Percentiles rank a stretch among this genome's conserved stretches.
Evolutionary conservation across 2,113 vertebrate genomes (phyloP).

Genomic region (Morone saxatilis): DNA sequence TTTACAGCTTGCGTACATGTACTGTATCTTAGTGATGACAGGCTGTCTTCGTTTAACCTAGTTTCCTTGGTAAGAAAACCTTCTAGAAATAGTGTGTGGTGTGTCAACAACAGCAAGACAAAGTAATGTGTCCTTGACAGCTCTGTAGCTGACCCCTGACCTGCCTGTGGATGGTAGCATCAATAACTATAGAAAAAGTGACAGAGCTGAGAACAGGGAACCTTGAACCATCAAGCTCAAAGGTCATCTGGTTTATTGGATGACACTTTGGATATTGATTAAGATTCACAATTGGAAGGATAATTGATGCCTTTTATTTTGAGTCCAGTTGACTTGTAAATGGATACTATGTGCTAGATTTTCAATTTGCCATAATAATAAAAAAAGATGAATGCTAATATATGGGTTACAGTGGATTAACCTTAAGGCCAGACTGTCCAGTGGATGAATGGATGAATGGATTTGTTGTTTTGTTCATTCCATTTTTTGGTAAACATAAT

Average conservation of each 20-base stretch:
- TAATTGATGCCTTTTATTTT: background rate
- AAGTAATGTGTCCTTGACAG: background rate
- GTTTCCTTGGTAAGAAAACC: too few species aligned
- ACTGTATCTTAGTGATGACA: too few species aligned
- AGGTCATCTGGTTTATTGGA: background rate
- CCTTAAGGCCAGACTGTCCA: background rate
- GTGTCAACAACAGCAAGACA: background rate
- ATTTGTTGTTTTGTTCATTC: background rate
- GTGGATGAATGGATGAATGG: background rate
- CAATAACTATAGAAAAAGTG: background rate
- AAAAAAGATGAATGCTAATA: background rate
- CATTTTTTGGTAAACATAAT: too few species aligned
- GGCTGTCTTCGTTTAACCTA: too few species aligned
- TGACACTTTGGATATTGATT: background rate
- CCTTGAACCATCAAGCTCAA: background rate
- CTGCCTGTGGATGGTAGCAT: background rate
- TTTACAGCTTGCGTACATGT: too few species aligned
- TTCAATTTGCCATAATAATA: background rate
- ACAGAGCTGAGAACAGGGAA: background rate
- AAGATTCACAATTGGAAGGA: too few species aligned
- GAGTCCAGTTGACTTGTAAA: background rate
- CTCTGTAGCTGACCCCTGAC: background rate
- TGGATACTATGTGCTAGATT: background rate
- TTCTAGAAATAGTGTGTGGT: too few species aligned
- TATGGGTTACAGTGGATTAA: background rate